Evolutionary conservation across 1,140 invertebrate species (phyloP).

Genomic region (Zaprionus ornatus): DNA sequence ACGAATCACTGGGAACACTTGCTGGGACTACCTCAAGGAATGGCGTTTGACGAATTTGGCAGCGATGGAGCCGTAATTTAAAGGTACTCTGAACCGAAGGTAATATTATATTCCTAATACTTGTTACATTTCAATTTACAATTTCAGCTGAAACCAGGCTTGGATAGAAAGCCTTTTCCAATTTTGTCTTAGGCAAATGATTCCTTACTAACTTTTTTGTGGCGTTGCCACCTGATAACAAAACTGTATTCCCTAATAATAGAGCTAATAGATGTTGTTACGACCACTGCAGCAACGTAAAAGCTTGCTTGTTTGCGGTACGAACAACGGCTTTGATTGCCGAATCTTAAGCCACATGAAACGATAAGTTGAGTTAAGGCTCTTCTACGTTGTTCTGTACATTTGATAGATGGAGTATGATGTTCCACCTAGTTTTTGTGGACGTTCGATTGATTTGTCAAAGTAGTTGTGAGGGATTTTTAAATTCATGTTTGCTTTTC

Average conservation of each 20-base stretch:
- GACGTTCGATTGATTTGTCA: no score
- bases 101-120: constrained; percentile 1
- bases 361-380: background rate
- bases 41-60: background rate
- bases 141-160: constrained; percentile 11
- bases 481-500: no score
- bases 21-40: background rate
- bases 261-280: constrained; percentile 57
- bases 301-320: constrained; percentile 48
- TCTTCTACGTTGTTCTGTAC: background rate
- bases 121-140: constrained; percentile 10
- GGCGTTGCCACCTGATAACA: constrained; percentile 6
- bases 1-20: background rate
- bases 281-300: constrained; percentile 57
- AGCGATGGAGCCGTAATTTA: background rate
- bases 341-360: constrained; percentile 40
- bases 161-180: background rate
- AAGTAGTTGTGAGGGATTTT: no score
- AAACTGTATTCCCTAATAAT: background rate
- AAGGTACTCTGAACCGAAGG: constrained; percentile 18
- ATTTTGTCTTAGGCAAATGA: background rate
- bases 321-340: constrained; percentile 69
- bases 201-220: background rate
- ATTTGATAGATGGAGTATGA: no score
- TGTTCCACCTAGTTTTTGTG: no score